These are phyloP conservation scores for Lepidurus apus DNA, from an alignment of 1,140 invertebrate genomes.

Conservation along the genomic window DNA sequence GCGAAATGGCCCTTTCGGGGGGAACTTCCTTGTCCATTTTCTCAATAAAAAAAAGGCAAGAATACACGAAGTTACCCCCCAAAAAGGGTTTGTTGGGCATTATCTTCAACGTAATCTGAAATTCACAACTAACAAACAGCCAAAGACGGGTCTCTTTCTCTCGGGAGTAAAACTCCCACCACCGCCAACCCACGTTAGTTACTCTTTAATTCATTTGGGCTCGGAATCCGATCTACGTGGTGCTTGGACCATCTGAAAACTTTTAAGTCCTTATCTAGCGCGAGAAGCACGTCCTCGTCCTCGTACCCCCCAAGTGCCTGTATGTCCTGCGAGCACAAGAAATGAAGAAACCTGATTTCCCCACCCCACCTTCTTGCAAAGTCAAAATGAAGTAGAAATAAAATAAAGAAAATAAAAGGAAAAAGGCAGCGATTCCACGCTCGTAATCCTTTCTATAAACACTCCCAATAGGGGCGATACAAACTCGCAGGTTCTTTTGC, in stretches of 20 bases:
- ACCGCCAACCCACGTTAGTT: neutral
- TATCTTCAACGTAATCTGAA: too few species aligned
- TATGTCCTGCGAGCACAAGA: neutral
- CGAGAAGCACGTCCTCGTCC: conserved; percentile 1
- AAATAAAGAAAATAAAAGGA: neutral
- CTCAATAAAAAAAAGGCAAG: too few species aligned
- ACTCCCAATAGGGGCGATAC: neutral
- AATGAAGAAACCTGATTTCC: neutral
- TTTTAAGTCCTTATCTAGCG: conserved; percentile 5
- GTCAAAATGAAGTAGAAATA: neutral
- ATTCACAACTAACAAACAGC: too few species aligned
- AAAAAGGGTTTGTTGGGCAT: too few species aligned
- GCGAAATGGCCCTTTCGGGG: too few species aligned
- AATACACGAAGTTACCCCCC: too few species aligned
- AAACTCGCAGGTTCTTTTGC: neutral
- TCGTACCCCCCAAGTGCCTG: neutral
- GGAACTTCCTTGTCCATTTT: too few species aligned
- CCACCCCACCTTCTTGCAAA: neutral
- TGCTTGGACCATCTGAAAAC: neutral
- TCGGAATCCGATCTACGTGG: neutral
- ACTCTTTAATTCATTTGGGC: conserved; percentile 1
- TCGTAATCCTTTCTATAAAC: neutral
- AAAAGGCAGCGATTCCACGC: neutral
- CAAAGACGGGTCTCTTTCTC: too few species aligned
- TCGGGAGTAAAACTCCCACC: too few species aligned